phyloP scores from a whole-genome alignment of 2,113 vertebrate genomes.

The Cheilinus undulatus region DNA sequence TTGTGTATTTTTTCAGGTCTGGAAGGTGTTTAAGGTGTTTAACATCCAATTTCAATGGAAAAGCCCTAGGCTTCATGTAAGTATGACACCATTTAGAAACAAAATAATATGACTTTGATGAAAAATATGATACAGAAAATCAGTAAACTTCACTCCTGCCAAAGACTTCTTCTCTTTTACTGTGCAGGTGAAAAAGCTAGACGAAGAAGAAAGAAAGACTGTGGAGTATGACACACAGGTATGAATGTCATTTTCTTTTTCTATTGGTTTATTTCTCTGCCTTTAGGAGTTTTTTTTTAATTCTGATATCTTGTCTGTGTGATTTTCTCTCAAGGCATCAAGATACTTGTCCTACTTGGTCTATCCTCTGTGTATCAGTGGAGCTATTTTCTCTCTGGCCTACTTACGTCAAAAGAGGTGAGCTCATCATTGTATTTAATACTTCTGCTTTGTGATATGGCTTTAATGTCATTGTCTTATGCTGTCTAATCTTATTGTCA shows the following conservation, averaged over 20 bases:
- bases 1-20: slow-evolving; percentile 82
- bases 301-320: slow-evolving; percentile 13
- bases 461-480: no score
- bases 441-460: background rate
- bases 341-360: slow-evolving; percentile 94
- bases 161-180: background rate
- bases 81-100: slow-evolving; percentile 20
- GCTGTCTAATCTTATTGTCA: no score
- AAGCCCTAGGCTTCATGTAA: slow-evolving; percentile 71
- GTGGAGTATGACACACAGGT: slow-evolving; percentile 81
- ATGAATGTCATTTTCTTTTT: slow-evolving; percentile 6
- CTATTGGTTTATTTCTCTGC: background rate
- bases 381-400: slow-evolving; percentile 91
- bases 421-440: slow-evolving; percentile 14
- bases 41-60: slow-evolving; percentile 63
- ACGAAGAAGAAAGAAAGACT: slow-evolving; percentile 79
- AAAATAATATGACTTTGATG: background rate
- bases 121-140: background rate
- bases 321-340: slow-evolving; percentile 86
- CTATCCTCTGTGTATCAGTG: slow-evolving; percentile 93
- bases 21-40: slow-evolving; percentile 91
- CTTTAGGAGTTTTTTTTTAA: background rate
- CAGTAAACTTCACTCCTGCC: background rate
- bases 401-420: slow-evolving; percentile 96
- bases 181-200: slow-evolving; percentile 73